Evolutionary conservation across 2,888 invertebrate genomes (phyloP).

Genomic region (Rotaria socialis): DNA sequence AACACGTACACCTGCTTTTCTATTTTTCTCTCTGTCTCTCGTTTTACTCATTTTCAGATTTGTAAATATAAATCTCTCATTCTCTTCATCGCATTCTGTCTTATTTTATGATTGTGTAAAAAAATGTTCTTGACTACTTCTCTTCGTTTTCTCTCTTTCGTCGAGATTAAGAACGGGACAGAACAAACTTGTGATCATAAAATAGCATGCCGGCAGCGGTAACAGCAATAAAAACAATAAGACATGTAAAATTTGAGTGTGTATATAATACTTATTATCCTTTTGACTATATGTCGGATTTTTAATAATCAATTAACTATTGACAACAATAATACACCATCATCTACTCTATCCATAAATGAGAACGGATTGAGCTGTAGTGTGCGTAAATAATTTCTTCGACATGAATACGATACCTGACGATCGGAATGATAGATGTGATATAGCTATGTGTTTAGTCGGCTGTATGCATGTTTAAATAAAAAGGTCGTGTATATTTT

Average conservation of each 20-base stretch:
- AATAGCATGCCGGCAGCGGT: neutral
- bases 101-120: slow-evolving; percentile 26
- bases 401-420: no score
- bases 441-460: no score
- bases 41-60: slow-evolving; percentile 16
- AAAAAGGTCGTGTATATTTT: no score
- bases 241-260: neutral
- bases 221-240: neutral
- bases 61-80: slow-evolving; percentile 7
- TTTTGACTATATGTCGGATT: neutral
- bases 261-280: neutral
- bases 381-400: no score
- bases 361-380: neutral
- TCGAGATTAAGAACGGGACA: slow-evolving; percentile 7
- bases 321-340: neutral
- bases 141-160: neutral
- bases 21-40: slow-evolving; percentile 1
- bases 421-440: no score
- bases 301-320: neutral
- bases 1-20: neutral
- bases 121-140: slow-evolving; percentile 1
- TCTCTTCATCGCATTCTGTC: neutral
- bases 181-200: slow-evolving; percentile 15
- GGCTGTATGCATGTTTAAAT: no score
- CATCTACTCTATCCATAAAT: neutral